Evolutionary conservation across 2,888 invertebrate genomes (phyloP).

Genomic region (Rhaphigaster nebulosa): DNA sequence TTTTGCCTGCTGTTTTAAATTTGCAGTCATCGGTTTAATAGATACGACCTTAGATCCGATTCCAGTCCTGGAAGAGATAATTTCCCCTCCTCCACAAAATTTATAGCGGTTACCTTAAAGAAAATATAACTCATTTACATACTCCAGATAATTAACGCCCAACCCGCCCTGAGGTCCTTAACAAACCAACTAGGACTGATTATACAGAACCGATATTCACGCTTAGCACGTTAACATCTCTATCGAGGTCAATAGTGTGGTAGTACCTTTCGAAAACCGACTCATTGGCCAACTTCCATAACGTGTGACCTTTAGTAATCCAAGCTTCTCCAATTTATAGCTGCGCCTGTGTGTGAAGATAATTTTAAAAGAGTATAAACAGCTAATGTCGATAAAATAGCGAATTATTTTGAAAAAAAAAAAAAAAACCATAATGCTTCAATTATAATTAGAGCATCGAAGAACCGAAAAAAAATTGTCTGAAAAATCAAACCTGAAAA

Average conservation of each 20-base stretch:
- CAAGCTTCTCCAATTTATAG: background rate
- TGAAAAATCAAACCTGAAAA: too few species aligned
- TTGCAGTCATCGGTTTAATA: too few species aligned
- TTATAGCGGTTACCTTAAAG: too few species aligned
- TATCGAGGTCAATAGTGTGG: conserved; percentile 24
- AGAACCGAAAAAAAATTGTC: too few species aligned
- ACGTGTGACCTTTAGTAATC: background rate
- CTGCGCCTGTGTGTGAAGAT: background rate
- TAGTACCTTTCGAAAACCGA: background rate
- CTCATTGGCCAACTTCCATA: conserved; percentile 11
- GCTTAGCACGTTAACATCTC: conserved; percentile 4
- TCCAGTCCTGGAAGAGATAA: too few species aligned
- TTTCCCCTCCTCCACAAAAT: too few species aligned
- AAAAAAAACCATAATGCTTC: too few species aligned
- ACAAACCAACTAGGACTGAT: background rate
- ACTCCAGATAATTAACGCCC: background rate
- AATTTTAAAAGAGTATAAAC: background rate
- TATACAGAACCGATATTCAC: background rate
- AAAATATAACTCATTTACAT: background rate
- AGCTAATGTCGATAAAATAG: background rate
- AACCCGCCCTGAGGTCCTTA: background rate
- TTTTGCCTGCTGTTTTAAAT: too few species aligned
- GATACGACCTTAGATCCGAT: too few species aligned
- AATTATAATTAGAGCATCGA: background rate
- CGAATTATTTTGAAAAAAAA: background rate